These are phyloP conservation scores for Pseudolaguvia tuberculata DNA, from an alignment of 2,113 vertebrate genomes.

Conservation along the genomic window DNA sequence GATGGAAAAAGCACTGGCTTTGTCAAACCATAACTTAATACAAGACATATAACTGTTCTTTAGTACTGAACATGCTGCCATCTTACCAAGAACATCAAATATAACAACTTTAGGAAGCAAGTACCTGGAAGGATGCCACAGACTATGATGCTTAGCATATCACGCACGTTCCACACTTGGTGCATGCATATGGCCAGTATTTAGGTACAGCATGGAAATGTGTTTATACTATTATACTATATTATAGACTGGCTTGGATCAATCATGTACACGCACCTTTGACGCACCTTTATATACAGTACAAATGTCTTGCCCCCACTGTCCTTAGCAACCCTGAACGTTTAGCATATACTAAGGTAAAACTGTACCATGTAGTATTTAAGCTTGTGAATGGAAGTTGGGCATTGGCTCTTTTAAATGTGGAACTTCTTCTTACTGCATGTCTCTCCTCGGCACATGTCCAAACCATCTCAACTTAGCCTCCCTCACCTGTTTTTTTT, in stretches of 20 bases:
- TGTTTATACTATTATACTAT: background rate
- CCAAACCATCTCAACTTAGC: too few relatives aligned
- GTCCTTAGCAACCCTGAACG: background rate
- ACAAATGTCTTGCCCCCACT: constrained; percentile 3
- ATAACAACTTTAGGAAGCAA: constrained; percentile 7
- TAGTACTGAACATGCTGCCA: background rate
- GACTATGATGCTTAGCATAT: background rate
- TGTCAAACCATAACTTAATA: constrained; percentile 7
- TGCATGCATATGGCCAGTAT: background rate
- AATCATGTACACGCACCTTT: background rate
- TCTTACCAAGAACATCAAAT: constrained; percentile 11
- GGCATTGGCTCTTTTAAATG: too few relatives aligned
- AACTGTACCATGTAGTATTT: constrained; percentile 26
- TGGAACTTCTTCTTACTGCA: too few relatives aligned
- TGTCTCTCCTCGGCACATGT: too few relatives aligned
- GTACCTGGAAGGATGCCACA: background rate
- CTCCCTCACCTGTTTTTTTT: too few relatives aligned
- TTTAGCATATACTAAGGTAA: constrained; percentile 10
- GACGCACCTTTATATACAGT: background rate
- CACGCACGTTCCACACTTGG: background rate
- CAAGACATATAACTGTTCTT: background rate
- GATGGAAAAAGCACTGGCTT: background rate
- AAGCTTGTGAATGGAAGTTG: constrained; percentile 42
- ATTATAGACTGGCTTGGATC: background rate
- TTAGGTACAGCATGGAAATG: background rate